Conservation (phyloP, 35 echinoderm and acorn worm genomes). For the Acanthaster planci region DNA sequence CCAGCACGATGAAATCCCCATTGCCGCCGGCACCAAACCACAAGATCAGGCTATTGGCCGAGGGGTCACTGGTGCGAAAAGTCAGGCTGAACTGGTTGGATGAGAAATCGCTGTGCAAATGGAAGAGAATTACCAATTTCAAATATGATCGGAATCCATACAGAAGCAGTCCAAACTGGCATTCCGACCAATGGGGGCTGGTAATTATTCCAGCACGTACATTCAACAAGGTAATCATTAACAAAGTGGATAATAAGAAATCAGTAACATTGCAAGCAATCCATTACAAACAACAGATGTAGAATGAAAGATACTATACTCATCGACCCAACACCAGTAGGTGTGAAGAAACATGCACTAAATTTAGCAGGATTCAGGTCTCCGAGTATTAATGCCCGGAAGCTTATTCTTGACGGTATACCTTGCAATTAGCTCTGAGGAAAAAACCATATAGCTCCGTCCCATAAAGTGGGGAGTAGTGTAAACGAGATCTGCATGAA, state of each 20-base stretch:
- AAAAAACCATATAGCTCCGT: conserved; percentile 34
- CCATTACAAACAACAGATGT: too few species aligned
- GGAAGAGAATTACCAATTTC: neutral
- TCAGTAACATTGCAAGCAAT: too few species aligned
- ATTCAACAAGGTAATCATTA: neutral
- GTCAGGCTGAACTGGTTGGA: conserved; percentile 71
- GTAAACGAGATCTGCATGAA: conserved; percentile 41
- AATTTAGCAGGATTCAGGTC: too few species aligned
- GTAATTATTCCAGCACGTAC: neutral
- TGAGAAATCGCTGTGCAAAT: conserved; percentile 69
- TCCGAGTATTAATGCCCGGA: too few species aligned
- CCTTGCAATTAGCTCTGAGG: conserved; percentile 47
- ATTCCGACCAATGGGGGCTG: neutral
- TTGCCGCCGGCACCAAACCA: conserved; percentile 73
- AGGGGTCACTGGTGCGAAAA: conserved; percentile 51
- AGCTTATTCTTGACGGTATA: neutral
- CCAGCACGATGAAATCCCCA: conserved; percentile 72
- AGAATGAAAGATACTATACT: too few species aligned
- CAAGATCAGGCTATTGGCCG: conserved; percentile 57
- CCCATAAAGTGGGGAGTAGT: conserved; percentile 45
- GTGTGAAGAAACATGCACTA: too few species aligned
- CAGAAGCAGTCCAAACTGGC: neutral
- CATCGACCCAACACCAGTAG: too few species aligned
- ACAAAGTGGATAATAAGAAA: too few species aligned
- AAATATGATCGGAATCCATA: neutral